These are phyloP conservation scores for Boulengeromyrus knoepffleri DNA, from an alignment of 2,113 vertebrate genomes.

Conservation along the genomic window DNA sequence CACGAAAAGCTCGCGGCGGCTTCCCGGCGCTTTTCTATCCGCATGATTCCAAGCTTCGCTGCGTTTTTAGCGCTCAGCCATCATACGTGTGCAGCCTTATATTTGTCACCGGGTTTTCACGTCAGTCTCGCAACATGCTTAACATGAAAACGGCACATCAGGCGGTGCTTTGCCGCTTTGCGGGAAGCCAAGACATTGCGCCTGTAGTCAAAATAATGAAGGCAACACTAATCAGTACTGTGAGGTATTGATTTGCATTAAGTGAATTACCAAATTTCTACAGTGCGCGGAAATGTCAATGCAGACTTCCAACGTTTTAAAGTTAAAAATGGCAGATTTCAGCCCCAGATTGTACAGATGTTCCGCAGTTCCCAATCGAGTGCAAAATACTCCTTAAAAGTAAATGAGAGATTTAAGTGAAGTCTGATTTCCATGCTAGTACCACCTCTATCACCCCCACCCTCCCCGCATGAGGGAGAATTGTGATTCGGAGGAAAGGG, in stretches of 20 bases:
- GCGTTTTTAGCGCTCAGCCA: not conserved
- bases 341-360: not conserved
- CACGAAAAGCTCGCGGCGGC: not conserved
- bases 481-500: not conserved
- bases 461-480: not conserved
- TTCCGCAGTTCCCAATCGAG: not conserved
- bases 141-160: not conserved
- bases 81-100: not conserved
- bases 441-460: not conserved
- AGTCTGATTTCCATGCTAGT: not conserved
- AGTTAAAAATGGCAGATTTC: not conserved
- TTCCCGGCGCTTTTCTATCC: not conserved
- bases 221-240: not conserved
- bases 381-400: not conserved
- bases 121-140: not conserved
- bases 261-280: not conserved
- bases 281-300: not conserved
- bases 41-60: not conserved
- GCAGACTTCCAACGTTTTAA: not conserved
- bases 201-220: not conserved
- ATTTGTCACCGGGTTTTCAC: not conserved
- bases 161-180: not conserved
- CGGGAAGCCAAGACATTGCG: not conserved
- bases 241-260: not conserved
- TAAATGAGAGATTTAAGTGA: not conserved